phyloP scores from a whole-genome alignment of 2,113 vertebrate species.

The Python bivittatus region DNA sequence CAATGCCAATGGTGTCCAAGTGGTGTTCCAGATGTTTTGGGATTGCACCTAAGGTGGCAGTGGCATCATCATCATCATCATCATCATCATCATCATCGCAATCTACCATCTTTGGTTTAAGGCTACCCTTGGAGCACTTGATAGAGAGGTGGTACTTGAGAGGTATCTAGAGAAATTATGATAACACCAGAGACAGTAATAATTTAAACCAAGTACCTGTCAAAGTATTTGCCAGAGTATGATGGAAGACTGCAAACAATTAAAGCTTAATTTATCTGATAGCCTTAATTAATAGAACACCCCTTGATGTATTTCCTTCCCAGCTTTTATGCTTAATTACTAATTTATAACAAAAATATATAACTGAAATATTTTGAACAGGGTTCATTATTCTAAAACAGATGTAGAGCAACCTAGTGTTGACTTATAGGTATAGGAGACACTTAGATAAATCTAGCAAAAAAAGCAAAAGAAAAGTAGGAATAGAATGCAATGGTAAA shows the following conservation, averaged over 20 bases:
- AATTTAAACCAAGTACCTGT: background rate
- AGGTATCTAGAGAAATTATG: background rate
- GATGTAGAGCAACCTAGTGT: background rate
- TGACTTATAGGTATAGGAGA: background rate
- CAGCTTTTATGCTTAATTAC: background rate
- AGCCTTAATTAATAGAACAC: background rate
- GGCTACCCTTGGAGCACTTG: background rate
- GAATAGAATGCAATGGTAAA: background rate
- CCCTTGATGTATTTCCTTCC: background rate
- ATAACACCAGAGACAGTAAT: background rate
- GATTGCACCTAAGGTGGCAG: too few relatives aligned
- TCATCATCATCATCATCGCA: too few relatives aligned
- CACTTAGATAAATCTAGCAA: background rate
- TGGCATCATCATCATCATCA: too few relatives aligned
- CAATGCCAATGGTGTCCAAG: too few relatives aligned
- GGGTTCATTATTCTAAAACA: background rate
- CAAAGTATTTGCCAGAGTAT: background rate
- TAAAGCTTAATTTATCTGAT: conserved; percentile 8
- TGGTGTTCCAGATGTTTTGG: too few relatives aligned
- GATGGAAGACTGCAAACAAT: background rate
- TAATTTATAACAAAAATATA: background rate
- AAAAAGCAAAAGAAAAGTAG: background rate
- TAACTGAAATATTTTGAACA: background rate
- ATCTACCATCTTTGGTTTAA: background rate
- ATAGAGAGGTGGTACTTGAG: too few relatives aligned